Evolutionary conservation across 2,797 vertebrate species (phyloP).

Genomic region (Cossypha niveicapilla): DNA sequence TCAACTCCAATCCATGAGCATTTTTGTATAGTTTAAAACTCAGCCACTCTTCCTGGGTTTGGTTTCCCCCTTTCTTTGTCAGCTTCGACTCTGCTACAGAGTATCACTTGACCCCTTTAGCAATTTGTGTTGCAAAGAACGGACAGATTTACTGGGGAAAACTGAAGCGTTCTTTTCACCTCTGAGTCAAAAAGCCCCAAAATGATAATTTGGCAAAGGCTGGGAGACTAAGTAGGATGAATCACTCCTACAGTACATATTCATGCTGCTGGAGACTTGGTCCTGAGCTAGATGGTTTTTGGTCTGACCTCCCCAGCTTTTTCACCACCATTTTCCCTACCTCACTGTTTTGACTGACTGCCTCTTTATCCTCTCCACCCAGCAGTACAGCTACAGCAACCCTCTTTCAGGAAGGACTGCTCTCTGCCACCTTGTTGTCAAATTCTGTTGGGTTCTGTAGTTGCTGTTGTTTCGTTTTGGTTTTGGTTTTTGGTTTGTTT

Average conservation of each 20-base stretch:
- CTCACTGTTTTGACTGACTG: background rate
- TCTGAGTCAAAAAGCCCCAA: background rate
- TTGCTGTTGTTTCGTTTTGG: no score
- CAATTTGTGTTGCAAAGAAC: background rate
- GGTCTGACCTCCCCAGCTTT: background rate
- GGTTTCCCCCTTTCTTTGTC: background rate
- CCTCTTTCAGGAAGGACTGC: background rate
- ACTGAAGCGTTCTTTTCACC: background rate
- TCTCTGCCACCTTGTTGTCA: background rate
- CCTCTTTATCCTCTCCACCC: background rate
- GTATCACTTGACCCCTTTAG: background rate
- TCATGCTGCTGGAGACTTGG: background rate
- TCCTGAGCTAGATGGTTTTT: background rate
- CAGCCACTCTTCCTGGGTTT: background rate
- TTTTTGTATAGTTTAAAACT: background rate
- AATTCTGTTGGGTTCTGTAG: background rate
- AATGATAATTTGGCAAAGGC: background rate
- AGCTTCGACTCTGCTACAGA: background rate
- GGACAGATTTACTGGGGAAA: background rate
- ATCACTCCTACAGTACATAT: background rate
- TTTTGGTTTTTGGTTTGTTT: background rate
- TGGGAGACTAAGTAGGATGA: background rate
- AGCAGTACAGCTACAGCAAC: background rate
- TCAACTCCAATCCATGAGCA: background rate
- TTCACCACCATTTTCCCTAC: background rate